Evolutionary conservation across 23 tunicate species (phyloP).

Genomic region (Aplidium turbinatum): DNA sequence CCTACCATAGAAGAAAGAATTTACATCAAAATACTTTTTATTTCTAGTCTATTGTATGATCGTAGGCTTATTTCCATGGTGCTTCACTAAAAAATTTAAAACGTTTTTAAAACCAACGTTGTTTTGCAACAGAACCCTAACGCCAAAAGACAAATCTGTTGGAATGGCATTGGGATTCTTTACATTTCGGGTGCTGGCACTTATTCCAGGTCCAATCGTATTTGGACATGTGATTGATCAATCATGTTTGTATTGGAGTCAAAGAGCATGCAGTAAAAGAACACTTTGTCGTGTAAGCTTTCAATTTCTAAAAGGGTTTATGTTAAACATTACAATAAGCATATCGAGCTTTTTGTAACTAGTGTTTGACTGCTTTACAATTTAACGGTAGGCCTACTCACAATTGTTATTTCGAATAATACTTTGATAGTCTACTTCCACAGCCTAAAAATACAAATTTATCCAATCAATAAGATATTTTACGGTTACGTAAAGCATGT

Average conservation of each 20-base stretch:
- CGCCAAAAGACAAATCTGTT: conserved; percentile 51
- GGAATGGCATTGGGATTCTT: conserved; percentile 59
- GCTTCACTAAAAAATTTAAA: no score
- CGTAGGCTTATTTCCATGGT: no score
- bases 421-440: background rate
- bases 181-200: conserved; percentile 40
- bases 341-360: no score
- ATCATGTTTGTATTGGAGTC: conserved; percentile 67
- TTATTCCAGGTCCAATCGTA: conserved; percentile 71
- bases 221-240: conserved; percentile 63
- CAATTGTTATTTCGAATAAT: background rate
- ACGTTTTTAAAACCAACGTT: background rate
- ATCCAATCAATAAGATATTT: no score
- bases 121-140: conserved; percentile 13
- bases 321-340: no score
- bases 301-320: no score
- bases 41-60: no score
- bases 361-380: no score
- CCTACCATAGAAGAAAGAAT: no score
- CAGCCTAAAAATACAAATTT: no score
- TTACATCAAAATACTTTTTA: no score
- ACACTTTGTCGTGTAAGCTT: conserved; percentile 82
- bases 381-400: background rate
- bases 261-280: conserved; percentile 44
- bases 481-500: background rate